A percentile compares a stretch with the other conserved stretches of the same genome.
Evolutionary conservation across 1,140 invertebrate species (phyloP).

Genomic region (Chrysomallon squamiferum): DNA sequence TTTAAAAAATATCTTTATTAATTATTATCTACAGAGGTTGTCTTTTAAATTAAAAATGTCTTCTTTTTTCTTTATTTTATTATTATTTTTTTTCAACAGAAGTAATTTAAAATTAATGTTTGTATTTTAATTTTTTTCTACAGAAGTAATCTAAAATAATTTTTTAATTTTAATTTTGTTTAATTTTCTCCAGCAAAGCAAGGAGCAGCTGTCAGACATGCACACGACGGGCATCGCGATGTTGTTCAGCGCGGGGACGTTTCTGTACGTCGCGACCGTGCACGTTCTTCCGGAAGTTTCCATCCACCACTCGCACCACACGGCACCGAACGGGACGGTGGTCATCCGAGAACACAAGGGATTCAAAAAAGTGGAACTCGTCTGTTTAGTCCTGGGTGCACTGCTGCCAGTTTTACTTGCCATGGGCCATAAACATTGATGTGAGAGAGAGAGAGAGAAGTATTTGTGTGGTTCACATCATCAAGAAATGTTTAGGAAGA

Average conservation of each 20-base stretch:
- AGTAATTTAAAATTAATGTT: no score
- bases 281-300: constrained; percentile 94
- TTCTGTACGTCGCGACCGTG: constrained; percentile 97
- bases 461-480: no score
- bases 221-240: constrained; percentile 96
- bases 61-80: no score
- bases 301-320: constrained; percentile 47
- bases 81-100: no score
- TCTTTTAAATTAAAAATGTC: no score
- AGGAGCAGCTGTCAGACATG: constrained; percentile 73
- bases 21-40: no score
- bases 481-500: no score
- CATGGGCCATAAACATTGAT: constrained; percentile 85
- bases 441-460: no score
- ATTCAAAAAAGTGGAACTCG: constrained; percentile 79
- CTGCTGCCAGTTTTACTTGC: constrained; percentile 87
- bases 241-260: constrained; percentile 98
- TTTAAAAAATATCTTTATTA: no score
- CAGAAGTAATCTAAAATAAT: no score
- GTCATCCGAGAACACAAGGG: constrained; percentile 66
- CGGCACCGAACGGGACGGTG: constrained; percentile 63
- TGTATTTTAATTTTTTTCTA: no score
- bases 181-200: constrained; percentile 61
- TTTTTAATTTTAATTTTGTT: constrained; percentile 16
- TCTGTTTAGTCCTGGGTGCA: constrained; percentile 83